phyloP scores from a whole-genome alignment of 2,888 invertebrate species.

The Gymnoscelis rufifasciata region DNA sequence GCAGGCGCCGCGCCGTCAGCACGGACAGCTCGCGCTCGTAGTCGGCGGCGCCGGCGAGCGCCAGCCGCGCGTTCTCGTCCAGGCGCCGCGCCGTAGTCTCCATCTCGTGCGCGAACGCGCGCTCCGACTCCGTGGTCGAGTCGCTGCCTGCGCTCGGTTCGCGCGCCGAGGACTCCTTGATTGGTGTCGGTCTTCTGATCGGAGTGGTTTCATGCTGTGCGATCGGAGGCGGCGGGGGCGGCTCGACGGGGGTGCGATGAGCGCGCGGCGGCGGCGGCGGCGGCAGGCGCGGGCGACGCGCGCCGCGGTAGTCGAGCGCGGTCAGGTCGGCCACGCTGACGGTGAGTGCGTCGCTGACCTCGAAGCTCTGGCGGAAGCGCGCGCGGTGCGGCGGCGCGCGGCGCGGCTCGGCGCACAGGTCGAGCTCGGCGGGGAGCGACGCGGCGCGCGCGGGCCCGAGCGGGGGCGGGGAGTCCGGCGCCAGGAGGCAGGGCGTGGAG shows the following conservation, averaged over 20 bases:
- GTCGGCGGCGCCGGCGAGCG: conserved; percentile 73
- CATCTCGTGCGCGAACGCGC: conserved; percentile 68
- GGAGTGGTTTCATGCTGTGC: conserved; percentile 26
- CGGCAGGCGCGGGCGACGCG: conserved; percentile 60
- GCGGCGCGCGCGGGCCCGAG: conserved; percentile 64
- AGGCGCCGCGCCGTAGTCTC: conserved; percentile 67
- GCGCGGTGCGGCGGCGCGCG: conserved; percentile 54
- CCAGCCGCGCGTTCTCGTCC: conserved; percentile 61
- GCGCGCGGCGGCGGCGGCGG: conserved; percentile 59
- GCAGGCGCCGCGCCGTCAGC: conserved; percentile 70
- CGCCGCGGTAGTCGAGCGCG: conserved; percentile 76
- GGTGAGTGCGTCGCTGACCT: conserved; percentile 72
- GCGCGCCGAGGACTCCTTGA: conserved; percentile 46
- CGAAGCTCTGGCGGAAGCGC: conserved; percentile 69
- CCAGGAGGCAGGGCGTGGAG: conserved; percentile 62
- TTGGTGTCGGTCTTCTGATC: conserved; percentile 36
- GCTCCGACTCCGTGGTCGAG: conserved; percentile 72
- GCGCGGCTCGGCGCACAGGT: conserved; percentile 77
- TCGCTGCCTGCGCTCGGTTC: conserved; percentile 71
- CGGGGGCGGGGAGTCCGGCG: conserved; percentile 46
- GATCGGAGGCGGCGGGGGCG: conserved; percentile 54
- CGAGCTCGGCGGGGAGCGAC: conserved; percentile 83
- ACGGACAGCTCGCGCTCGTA: conserved; percentile 79
- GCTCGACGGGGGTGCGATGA: conserved; percentile 37
- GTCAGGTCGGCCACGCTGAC: conserved; percentile 82